Evolutionary conservation across 1,140 invertebrate species (phyloP).

Genomic region (Bombyx mandarina): DNA sequence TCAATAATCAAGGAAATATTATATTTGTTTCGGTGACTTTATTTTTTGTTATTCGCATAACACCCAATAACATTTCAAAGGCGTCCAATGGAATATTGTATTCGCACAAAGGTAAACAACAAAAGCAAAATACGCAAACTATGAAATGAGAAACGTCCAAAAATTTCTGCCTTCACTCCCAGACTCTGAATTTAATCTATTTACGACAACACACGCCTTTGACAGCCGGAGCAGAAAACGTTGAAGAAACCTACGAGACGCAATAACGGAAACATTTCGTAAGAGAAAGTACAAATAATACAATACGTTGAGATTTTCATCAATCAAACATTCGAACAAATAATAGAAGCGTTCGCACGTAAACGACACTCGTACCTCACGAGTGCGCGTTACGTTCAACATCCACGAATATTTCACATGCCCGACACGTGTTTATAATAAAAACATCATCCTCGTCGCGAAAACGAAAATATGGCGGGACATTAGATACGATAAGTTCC

Average conservation of each 20-base stretch:
- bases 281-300: not conserved
- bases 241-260: not conserved
- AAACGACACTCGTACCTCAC: slow-evolving; percentile 32
- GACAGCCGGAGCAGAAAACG: slow-evolving; percentile 6
- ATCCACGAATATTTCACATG: slow-evolving; percentile 45
- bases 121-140: slow-evolving; percentile 1
- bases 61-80: not conserved
- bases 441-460: slow-evolving; percentile 50
- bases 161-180: slow-evolving; percentile 1
- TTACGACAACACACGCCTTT: slow-evolving; percentile 5
- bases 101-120: slow-evolving; percentile 1
- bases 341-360: slow-evolving; percentile 30
- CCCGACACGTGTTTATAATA: slow-evolving; percentile 57
- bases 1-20: not conserved
- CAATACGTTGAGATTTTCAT: slow-evolving; percentile 9
- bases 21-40: too few relatives aligned
- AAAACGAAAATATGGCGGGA: slow-evolving; percentile 37
- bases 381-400: slow-evolving; percentile 23
- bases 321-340: slow-evolving; percentile 25
- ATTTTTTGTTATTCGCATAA: too few relatives aligned
- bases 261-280: slow-evolving; percentile 4
- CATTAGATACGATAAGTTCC: slow-evolving; percentile 58
- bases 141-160: slow-evolving; percentile 5
- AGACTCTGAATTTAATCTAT: slow-evolving; percentile 7
- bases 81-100: slow-evolving; percentile 1